Percentiles rank a stretch among this genome's conserved stretches.
phyloP scores from a whole-genome alignment of 1,140 invertebrate species.

The Drosophila tristis region DNA sequence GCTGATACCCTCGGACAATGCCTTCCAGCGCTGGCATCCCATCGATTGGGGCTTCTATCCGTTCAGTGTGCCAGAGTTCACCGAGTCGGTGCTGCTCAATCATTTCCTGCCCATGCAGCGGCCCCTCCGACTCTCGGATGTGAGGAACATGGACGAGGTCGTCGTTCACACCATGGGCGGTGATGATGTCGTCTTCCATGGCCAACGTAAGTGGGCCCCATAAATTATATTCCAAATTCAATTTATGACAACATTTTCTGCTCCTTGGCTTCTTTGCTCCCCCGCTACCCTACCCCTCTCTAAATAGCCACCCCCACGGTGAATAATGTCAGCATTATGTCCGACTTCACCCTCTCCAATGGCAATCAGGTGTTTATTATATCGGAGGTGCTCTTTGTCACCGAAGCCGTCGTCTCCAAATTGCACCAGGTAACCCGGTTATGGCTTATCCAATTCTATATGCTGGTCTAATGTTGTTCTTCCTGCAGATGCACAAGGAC shows the following conservation, averaged over 20 bases:
- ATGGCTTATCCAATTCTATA: not conserved
- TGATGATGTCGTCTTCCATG: slow-evolving; percentile 85
- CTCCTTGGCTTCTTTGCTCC: not conserved
- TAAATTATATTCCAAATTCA: slow-evolving; percentile 28
- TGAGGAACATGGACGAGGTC: slow-evolving; percentile 85
- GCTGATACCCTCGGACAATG: slow-evolving; percentile 87
- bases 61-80: slow-evolving; percentile 88
- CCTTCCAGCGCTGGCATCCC: slow-evolving; percentile 88
- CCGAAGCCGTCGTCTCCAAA: slow-evolving; percentile 86
- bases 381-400: slow-evolving; percentile 87
- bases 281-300: not conserved
- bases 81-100: slow-evolving; percentile 87
- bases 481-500: slow-evolving; percentile 85
- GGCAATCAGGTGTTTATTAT: slow-evolving; percentile 87
- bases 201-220: slow-evolving; percentile 85
- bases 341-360: slow-evolving; percentile 86
- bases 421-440: slow-evolving; percentile 85
- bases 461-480: not conserved
- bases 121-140: slow-evolving; percentile 85
- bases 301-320: slow-evolving; percentile 85
- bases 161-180: slow-evolving; percentile 86
- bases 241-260: slow-evolving; percentile 32
- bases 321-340: slow-evolving; percentile 86
- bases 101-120: slow-evolving; percentile 87
- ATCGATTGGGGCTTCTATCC: slow-evolving; percentile 90